These are phyloP conservation scores for Trogon melanurus DNA, from an alignment of 2,113 vertebrate species.

Conservation along the genomic window DNA sequence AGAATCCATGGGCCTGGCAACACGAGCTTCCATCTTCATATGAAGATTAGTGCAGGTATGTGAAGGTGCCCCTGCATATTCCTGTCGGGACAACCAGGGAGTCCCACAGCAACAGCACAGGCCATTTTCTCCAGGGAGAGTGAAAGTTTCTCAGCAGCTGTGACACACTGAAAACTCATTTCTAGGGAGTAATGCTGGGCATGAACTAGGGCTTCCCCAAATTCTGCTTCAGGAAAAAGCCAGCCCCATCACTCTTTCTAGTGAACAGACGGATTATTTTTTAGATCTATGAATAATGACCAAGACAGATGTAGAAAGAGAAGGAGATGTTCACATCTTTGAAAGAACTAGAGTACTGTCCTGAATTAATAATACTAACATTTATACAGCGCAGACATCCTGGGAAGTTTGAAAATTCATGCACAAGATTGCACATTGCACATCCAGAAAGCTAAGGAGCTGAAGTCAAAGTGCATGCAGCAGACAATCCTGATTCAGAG, in stretches of 20 bases:
- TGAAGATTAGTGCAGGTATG: neutral
- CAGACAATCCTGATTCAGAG: neutral
- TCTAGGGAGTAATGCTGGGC: neutral
- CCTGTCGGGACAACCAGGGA: neutral
- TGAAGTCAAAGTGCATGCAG: neutral
- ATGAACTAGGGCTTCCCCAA: neutral
- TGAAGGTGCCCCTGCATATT: neutral
- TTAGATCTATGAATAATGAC: neutral
- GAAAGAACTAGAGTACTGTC: neutral
- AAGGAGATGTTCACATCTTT: neutral
- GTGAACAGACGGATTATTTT: neutral
- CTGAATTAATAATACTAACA: neutral
- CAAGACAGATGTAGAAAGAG: neutral
- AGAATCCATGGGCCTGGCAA: neutral
- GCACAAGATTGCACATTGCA: neutral
- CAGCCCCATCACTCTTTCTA: fast-evolving
- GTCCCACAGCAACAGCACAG: neutral
- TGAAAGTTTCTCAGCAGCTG: neutral
- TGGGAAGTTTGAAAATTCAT: neutral
- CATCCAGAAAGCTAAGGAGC: neutral
- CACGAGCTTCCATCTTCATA: neutral
- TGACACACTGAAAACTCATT: neutral
- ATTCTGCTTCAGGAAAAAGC: neutral
- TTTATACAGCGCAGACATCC: neutral
- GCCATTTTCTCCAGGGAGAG: neutral